Base-by-base conservation (phyloP, 2,113 vertebrate genomes). In the Larimichthys polyactis region DNA sequence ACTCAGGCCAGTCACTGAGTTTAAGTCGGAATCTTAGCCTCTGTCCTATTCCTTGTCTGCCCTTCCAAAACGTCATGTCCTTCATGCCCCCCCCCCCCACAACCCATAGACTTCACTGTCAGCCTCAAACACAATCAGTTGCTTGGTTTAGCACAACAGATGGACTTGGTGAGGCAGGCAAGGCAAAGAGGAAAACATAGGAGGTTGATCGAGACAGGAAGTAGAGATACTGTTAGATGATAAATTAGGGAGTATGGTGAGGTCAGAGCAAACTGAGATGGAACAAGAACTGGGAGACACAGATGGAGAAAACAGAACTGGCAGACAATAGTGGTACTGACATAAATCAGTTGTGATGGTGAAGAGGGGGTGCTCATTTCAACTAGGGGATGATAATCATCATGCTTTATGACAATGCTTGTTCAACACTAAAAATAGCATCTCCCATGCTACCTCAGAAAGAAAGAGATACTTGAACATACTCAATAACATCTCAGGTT, bases 101-200 rank as follows among this genome's bases (percentile, higher is more conserved):
- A 68, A 81, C 59, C 52, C 73, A 71, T 27, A 62, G 11, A 81
- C 81, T 70, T 88, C 76, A 40, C 63, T 40, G 71, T 77, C 71
- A 73, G 62, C 65, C 60, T 74, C 60, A 85, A 80, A 83, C 54
- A 81, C 64, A 85, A 90, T 78, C 84, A 84, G 79, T 62, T 22
- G 58, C 83, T 89, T 84, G 84, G 81, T 86, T 89, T 90, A 79
- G 75, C 89, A 89, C 79, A 82, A 78, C 92, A 92, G 89, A 93
- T 89, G 90, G 90, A 84, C 75, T 65, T 52, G 69, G 51, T 66
- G 82, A 77, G 83, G 66, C 73, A 78, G 90, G 40, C 46, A 22
- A 78, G 29, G 79, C 11, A 40, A 66, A 67, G 69, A 82, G 57
- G 22, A 78, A 70, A 62, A 76, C 70, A 82, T 12, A 46, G 16